Percentiles rank a stretch among this genome's conserved stretches.
These are phyloP conservation scores for Eupithecia insigniata DNA, from an alignment of 2,888 invertebrate genomes.

Conservation along the genomic window DNA sequence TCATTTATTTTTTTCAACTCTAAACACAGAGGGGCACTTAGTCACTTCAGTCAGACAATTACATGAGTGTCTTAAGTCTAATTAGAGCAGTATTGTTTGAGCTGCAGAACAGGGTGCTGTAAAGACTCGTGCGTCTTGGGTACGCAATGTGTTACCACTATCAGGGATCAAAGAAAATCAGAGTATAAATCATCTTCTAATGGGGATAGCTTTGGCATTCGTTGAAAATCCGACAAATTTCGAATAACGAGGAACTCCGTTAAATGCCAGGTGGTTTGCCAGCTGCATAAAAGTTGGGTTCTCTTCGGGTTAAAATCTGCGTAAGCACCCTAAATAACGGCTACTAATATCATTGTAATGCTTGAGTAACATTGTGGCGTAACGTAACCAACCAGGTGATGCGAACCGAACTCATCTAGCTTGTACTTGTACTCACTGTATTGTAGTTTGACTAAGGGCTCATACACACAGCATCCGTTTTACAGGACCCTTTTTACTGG, in stretches of 20 bases:
- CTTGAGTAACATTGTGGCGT: conserved; percentile 44
- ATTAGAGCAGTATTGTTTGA: too few relatives aligned
- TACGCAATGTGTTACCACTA: background rate
- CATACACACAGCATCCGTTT: too few relatives aligned
- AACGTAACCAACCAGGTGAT: conserved; percentile 47
- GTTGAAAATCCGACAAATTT: background rate
- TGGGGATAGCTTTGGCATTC: background rate
- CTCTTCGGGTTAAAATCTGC: conserved; percentile 2
- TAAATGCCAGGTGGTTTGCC: background rate
- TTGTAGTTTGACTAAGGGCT: conserved; percentile 24
- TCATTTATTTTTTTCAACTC: too few relatives aligned
- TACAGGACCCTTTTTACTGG: too few relatives aligned
- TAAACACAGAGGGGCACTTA: too few relatives aligned
- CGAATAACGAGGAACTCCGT: background rate
- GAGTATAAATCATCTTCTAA: background rate
- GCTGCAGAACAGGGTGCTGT: background rate
- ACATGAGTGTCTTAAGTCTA: too few relatives aligned
- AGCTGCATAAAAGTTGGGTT: background rate
- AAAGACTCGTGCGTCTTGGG: background rate
- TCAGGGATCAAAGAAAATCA: background rate
- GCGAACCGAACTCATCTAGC: conserved; percentile 64
- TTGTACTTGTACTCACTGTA: conserved; percentile 27
- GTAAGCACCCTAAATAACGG: conserved; percentile 19
- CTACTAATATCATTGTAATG: conserved; percentile 42
- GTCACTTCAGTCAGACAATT: too few relatives aligned